Percentiles rank a stretch among this genome's conserved stretches.
phyloP scores from a whole-genome alignment of 2,797 vertebrate species.

The Poeciliopsis paucimaculata region DNA sequence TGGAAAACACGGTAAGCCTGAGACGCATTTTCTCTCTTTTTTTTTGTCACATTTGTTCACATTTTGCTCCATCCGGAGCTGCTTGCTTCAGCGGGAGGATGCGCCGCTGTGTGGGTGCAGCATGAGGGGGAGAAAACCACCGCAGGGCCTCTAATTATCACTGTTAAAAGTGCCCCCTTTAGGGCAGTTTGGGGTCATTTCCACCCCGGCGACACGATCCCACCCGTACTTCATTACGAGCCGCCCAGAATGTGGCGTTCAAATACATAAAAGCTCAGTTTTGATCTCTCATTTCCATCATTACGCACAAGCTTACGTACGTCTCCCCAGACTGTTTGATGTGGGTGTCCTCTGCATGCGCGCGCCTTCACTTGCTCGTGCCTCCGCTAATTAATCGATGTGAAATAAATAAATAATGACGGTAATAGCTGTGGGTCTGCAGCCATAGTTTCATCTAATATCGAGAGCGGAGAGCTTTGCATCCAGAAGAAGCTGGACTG shows the following conservation, averaged over 20 bases:
- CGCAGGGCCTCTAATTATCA: slow-evolving; percentile 38
- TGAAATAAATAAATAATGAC: neutral
- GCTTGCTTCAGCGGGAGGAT: slow-evolving; percentile 34
- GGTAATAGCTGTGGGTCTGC: neutral
- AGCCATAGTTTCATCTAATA: neutral
- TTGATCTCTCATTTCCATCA: slow-evolving; percentile 16
- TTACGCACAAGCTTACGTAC: slow-evolving; percentile 48
- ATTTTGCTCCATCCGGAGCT: slow-evolving; percentile 36
- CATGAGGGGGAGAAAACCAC: slow-evolving; percentile 20
- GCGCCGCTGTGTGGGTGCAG: slow-evolving; percentile 68
- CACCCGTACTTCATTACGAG: neutral
- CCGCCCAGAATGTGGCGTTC: too few relatives aligned
- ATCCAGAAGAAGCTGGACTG: neutral
- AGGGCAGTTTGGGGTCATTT: neutral
- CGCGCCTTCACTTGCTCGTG: slow-evolving; percentile 19
- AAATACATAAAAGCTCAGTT: neutral
- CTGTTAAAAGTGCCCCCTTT: slow-evolving; percentile 16
- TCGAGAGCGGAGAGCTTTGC: neutral
- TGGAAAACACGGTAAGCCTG: slow-evolving; percentile 85
- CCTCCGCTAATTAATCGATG: neutral
- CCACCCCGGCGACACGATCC: fast-evolving
- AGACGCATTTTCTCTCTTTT: slow-evolving; percentile 31
- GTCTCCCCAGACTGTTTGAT: slow-evolving; percentile 28
- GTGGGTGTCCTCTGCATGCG: slow-evolving; percentile 61
- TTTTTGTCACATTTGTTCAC: slow-evolving; percentile 2